Evolutionary conservation across 2,888 invertebrate species (phyloP).

Genomic region (Odontocerum albicorne): DNA sequence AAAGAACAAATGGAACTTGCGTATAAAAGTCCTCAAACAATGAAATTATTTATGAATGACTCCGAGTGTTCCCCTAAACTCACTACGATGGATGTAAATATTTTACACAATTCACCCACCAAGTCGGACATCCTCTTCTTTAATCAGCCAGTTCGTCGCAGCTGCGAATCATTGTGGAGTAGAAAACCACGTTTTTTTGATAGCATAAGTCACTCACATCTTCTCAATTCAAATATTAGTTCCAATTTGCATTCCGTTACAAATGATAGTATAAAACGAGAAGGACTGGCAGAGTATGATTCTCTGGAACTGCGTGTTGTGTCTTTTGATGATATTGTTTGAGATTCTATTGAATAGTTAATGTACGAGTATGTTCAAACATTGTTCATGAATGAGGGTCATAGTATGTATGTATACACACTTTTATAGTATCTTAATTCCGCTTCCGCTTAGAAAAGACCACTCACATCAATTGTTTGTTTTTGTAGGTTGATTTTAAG

Average conservation of each 20-base stretch:
- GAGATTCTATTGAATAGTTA: no score
- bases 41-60: conserved; percentile 44
- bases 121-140: conserved; percentile 42
- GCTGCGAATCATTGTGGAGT: conserved; percentile 58
- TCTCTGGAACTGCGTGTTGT: conserved; percentile 52
- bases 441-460: no score
- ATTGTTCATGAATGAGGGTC: no score
- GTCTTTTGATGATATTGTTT: conserved; percentile 25
- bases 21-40: conserved; percentile 47
- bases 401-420: no score
- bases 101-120: conserved; percentile 49
- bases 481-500: not conserved
- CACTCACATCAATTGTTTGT: no score
- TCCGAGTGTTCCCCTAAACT: conserved; percentile 41
- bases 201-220: conserved; percentile 61
- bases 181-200: conserved; percentile 63
- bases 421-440: no score
- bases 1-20: conserved; percentile 40
- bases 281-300: conserved; percentile 60
- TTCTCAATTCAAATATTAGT: conserved; percentile 42
- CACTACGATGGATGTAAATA: conserved; percentile 34
- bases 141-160: conserved; percentile 39
- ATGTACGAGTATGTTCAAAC: no score
- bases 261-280: conserved; percentile 42
- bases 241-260: conserved; percentile 37